A percentile compares a stretch with the other conserved stretches of the same genome.
phyloP scores from a whole-genome alignment of 2,113 vertebrate species.

The Dolichallabes microphthalmus region DNA sequence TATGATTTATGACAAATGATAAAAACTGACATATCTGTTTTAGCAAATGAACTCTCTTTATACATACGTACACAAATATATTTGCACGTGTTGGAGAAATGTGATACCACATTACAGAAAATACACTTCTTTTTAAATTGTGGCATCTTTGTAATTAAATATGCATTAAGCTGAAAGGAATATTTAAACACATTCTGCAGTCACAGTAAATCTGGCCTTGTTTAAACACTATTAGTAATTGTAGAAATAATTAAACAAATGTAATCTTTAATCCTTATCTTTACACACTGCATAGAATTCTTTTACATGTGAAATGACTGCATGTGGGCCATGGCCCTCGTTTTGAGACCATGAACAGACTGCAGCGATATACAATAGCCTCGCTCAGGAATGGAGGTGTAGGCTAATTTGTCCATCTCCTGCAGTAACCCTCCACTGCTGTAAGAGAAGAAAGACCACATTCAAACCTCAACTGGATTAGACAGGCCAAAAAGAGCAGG shows the following conservation, averaged over 20 bases:
- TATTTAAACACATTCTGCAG: neutral
- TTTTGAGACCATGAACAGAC: conserved; percentile 44
- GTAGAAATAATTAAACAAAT: conserved; percentile 2
- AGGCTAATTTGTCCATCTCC: conserved; percentile 72
- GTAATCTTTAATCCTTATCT: neutral
- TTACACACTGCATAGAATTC: neutral
- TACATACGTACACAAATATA: too few relatives aligned
- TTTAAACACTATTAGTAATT: neutral
- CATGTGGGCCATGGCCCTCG: conserved; percentile 20
- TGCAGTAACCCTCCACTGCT: conserved; percentile 61
- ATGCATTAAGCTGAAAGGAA: neutral
- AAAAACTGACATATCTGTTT: too few relatives aligned
- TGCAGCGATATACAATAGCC: conserved; percentile 56
- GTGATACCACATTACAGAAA: neutral
- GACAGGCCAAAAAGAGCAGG: conserved; percentile 68
- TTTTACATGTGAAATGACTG: conserved; percentile 33
- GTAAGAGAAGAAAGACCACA: conserved; percentile 66
- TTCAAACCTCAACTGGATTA: conserved; percentile 79
- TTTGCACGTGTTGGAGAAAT: neutral
- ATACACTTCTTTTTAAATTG: neutral
- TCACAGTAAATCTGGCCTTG: neutral
- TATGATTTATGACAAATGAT: too few relatives aligned
- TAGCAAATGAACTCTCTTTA: too few relatives aligned
- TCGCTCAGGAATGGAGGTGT: conserved; percentile 69
- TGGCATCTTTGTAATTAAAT: neutral